Evolutionary conservation across 2,888 invertebrate genomes (phyloP), one percentile per base, ranked within the genome.

Genomic region (Seladonia tumulorum): DNA sequence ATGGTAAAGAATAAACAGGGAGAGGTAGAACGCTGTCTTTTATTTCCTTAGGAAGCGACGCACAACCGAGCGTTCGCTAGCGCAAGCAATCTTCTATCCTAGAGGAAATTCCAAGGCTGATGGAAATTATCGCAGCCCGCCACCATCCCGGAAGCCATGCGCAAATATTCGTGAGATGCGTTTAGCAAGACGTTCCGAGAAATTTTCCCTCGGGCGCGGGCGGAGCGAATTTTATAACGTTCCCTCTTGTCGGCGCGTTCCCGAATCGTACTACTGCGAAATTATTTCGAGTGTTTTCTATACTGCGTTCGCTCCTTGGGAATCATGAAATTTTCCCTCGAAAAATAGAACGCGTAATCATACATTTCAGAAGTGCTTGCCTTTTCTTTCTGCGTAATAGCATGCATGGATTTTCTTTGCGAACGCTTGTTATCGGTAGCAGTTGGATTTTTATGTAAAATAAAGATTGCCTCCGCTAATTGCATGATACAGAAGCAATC

Each of bases 31-130:
- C 57, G n/a, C n/a, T n/a, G 42, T n/a, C 42, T 70, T 70, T 70
- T 70, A 70, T 70, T 70, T 70, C 42, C 42, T n/a, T n/a, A 70
- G n/a, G 14, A 70, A 70, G 70, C 70, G 39, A 42, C 70, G 42
- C 39, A 42, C 42, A 70, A 18, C 39, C 74, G 70, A 63, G 42
- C 76, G 47, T 79, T 83, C 79, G 7, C 70, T 42, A 70, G 70
- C 39, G n/a, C 70, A 70, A 42, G 70, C 39, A 70, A 70, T 70
- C 66, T 70, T 73, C 73, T 76, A 72, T 73, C 83, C 39, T 72
- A 35, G 18, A 74, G 47, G 76, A 80, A 87, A 79, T 88, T 81
- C 78, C 77, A 60, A 45, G 79, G 74, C 45, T 71, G 87, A 87
- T 75, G 77, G 53, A 60, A 81, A 87, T 87, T 79, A 79, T 79